These are phyloP conservation scores for Archips crataeganus DNA, from an alignment of 2,888 invertebrate species.

Conservation along the genomic window DNA sequence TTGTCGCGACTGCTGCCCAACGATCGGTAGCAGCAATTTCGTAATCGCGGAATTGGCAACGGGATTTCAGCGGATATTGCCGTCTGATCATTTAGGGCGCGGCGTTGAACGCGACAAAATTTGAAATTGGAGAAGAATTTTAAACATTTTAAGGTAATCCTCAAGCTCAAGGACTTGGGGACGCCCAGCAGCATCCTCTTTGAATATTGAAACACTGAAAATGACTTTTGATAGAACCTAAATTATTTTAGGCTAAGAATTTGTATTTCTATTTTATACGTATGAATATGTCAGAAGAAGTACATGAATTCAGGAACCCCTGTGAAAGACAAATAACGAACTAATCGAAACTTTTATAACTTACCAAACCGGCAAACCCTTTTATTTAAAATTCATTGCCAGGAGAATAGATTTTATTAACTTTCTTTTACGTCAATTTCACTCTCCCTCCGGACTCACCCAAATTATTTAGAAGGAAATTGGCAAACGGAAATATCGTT, in stretches of 20 bases:
- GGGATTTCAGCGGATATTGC: slow-evolving; percentile 40
- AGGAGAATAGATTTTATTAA: slow-evolving; percentile 21
- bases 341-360: slow-evolving; percentile 36
- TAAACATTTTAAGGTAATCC: slow-evolving; percentile 19
- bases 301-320: not conserved
- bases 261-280: not conserved
- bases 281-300: slow-evolving; percentile 4
- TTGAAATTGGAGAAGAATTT: slow-evolving; percentile 24
- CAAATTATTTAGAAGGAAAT: slow-evolving; percentile 9
- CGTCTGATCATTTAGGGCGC: slow-evolving; percentile 26
- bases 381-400: slow-evolving; percentile 30
- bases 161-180: not conserved
- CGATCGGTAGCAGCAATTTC: slow-evolving; percentile 26
- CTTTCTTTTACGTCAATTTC: slow-evolving; percentile 17
- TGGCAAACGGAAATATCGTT: slow-evolving; percentile 5
- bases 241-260: not conserved
- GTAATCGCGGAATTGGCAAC: slow-evolving; percentile 32
- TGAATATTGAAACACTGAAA: not conserved
- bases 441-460: not conserved
- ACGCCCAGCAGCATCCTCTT: not conserved
- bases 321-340: slow-evolving; percentile 30
- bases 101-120: slow-evolving; percentile 15
- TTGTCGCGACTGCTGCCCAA: slow-evolving; percentile 16
- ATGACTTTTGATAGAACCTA: not conserved
- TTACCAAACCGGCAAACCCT: slow-evolving; percentile 26